These are phyloP conservation scores for Macaria notata DNA, from an alignment of 2,888 invertebrate species.

Conservation along the genomic window DNA sequence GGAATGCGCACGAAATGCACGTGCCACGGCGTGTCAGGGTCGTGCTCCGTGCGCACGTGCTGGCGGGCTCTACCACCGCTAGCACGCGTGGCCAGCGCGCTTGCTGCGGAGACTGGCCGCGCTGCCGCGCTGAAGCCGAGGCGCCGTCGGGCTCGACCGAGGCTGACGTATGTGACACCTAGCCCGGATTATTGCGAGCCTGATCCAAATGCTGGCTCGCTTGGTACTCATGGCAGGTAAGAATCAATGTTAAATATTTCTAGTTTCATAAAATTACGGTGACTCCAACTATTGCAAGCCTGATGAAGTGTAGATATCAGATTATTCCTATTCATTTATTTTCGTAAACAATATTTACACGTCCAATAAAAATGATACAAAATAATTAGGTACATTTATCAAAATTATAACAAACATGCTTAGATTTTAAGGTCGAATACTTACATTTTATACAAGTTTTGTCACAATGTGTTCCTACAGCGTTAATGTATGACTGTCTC, in stretches of 20 bases:
- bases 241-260: conserved; percentile 24
- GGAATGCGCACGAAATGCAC: conserved; percentile 86
- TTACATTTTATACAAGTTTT: no score
- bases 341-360: no score
- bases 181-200: conserved; percentile 92
- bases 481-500: no score
- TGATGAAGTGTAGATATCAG: no score
- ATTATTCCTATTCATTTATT: no score
- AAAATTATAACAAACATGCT: no score
- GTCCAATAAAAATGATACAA: no score
- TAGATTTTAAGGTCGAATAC: no score
- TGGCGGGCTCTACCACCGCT: conserved; percentile 88
- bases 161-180: conserved; percentile 88
- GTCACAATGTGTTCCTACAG: no score
- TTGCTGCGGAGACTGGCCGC: conserved; percentile 65
- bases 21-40: conserved; percentile 92
- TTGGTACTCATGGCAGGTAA: conserved; percentile 90
- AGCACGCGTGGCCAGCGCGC: conserved; percentile 83
- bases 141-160: conserved; percentile 68
- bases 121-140: conserved; percentile 64
- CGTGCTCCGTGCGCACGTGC: conserved; percentile 91
- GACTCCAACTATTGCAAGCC: neutral
- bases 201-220: conserved; percentile 87
- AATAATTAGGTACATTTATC: no score
- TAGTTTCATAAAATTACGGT: neutral